A percentile compares a stretch with the other conserved stretches of the same genome.
phyloP scores from a whole-genome alignment of 2,113 vertebrate genomes.

The Hypanus sabinus region DNA sequence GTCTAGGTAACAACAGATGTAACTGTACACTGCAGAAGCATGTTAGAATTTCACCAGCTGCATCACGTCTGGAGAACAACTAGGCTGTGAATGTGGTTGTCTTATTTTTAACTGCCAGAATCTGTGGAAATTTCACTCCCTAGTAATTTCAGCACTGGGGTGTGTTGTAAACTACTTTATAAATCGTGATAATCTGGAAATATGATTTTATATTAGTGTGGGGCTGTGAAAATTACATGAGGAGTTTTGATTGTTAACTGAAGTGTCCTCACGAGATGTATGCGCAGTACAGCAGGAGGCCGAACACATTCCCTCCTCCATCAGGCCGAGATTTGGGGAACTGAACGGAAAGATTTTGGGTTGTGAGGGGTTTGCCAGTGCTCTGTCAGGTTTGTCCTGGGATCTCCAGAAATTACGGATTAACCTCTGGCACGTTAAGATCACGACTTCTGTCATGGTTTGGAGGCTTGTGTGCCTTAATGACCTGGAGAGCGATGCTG shows the following conservation, averaged over 20 bases:
- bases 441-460: too few relatives aligned
- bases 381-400: background rate
- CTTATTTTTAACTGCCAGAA: background rate
- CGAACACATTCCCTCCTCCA: background rate
- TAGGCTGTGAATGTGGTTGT: background rate
- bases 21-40: background rate
- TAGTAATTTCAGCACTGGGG: background rate
- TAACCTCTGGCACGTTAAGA: background rate
- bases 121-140: background rate
- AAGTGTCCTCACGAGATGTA: background rate
- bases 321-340: background rate
- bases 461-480: too few relatives aligned
- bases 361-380: background rate
- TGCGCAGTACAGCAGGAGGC: background rate
- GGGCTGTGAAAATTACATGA: background rate
- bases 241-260: background rate
- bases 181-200: background rate
- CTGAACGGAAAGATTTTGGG: background rate
- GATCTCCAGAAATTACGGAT: background rate
- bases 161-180: background rate
- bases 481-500: too few relatives aligned
- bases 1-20: background rate
- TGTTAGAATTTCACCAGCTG: background rate
- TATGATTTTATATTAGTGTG: background rate
- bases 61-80: background rate